These are phyloP conservation scores for Emydoidea blandingii DNA, from an alignment of 2,797 vertebrate genomes.

Conservation along the genomic window DNA sequence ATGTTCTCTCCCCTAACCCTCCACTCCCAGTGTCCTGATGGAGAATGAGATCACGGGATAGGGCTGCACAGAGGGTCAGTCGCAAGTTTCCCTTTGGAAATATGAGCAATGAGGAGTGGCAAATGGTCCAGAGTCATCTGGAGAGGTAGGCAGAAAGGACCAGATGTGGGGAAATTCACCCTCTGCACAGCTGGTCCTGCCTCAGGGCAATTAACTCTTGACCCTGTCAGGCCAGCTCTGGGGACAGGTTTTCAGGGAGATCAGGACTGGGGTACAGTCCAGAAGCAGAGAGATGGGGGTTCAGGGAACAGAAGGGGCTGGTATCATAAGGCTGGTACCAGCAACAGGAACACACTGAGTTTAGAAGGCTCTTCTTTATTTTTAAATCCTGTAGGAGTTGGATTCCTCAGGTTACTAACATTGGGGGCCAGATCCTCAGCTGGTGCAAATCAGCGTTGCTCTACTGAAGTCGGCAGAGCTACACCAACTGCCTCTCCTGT, in stretches of 20 bases:
- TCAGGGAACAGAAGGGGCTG: background rate
- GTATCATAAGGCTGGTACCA: background rate
- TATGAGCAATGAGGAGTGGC: background rate
- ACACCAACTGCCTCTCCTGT: accelerated
- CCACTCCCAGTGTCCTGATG: background rate
- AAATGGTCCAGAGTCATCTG: background rate
- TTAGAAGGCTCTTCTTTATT: background rate
- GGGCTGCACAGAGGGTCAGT: too few species aligned
- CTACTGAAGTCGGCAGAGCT: background rate
- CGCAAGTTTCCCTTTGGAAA: background rate
- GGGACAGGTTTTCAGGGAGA: background rate
- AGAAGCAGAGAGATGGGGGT: background rate
- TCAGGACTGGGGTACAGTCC: background rate
- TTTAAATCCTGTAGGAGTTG: background rate
- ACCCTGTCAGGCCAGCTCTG: background rate
- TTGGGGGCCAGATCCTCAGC: background rate
- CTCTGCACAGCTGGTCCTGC: background rate
- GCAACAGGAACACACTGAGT: background rate
- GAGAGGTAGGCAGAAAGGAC: background rate
- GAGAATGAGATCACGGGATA: background rate
- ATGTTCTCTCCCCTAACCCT: background rate
- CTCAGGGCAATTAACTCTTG: background rate
- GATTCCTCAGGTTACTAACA: background rate
- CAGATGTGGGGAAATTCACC: background rate
- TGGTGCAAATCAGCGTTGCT: background rate